Base-by-base conservation (phyloP, 2,797 vertebrate species). In the Hylomyscus alleni region DNA sequence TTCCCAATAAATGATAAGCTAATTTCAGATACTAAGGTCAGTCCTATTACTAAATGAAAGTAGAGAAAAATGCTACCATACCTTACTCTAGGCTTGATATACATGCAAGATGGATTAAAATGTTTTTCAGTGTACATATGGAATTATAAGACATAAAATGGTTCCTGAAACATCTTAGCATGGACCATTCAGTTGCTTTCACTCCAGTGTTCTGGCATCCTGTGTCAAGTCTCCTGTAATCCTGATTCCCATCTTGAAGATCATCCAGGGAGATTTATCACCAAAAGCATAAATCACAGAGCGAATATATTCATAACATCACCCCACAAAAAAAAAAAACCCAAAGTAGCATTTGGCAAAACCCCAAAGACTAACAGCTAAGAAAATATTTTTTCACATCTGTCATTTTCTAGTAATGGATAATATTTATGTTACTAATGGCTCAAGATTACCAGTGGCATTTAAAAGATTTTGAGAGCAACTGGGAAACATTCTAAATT, bases 371-470 rank as follows among this genome's bases (percentile, higher is more conserved):
- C 62, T 34, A 93, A 76, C 24, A 90, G 72, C 26, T 94, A 91
- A 77, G 40, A 95, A 92, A 89, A 81, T 75, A 95, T 89, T 54
- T 88, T 93, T 93, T 69, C n/a, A 76, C 40, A 89, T 94, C 72
- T 54, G 65, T 94, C 69, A 91, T 92, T 90, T 87, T 92, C 60
- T 84, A 95, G 69, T 78, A 91, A 93, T 87, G 50, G 24, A 58
- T 85, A 89, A 95, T 91, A 90, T 93, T 93, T 94, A 94, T 81
- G 54, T 88, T 91, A 73, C 78, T 94, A 89, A 93, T 95, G 93
- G 87, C 78, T 82, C 56, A 3, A 90, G 81, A 85, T 89, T 89
- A 20, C 20, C 75, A 84, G 31, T 56, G 44, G 77, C 75, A 95
- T 96, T 90, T 93, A 96, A 94, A 95, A 34, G 31, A 96, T 94